phyloP scores from a whole-genome alignment of 2,888 invertebrate genomes.

The Lithophane socia region DNA sequence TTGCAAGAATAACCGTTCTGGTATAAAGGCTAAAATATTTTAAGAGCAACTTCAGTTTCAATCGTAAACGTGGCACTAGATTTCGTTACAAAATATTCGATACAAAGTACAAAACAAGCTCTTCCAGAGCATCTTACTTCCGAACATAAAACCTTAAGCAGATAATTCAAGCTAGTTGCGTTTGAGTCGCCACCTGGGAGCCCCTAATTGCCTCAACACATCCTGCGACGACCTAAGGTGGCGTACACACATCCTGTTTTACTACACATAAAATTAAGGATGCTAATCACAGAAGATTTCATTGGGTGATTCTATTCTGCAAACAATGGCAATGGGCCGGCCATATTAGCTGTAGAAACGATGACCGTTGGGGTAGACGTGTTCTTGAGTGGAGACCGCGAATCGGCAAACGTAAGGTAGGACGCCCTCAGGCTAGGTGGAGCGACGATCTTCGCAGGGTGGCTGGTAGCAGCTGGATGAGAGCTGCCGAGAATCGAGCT shows the following conservation, averaged over 20 bases:
- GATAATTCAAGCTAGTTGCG: constrained; percentile 85
- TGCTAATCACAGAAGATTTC: constrained; percentile 67
- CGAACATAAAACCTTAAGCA: constrained; percentile 80
- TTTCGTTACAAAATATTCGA: background rate
- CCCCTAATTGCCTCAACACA: constrained; percentile 83
- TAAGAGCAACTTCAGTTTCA: background rate
- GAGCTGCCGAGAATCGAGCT: no score
- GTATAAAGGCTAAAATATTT: background rate
- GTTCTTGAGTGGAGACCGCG: no score
- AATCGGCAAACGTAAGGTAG: no score
- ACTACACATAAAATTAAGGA: constrained; percentile 73
- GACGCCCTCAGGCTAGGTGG: no score
- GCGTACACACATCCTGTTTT: constrained; percentile 68
- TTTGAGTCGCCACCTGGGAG: constrained; percentile 85
- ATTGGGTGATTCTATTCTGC: constrained; percentile 44
- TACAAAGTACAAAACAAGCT: constrained; percentile 22
- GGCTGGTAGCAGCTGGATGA: no score
- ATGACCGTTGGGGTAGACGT: no score
- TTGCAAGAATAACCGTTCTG: background rate
- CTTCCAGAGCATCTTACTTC: constrained; percentile 68
- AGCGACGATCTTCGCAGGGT: no score
- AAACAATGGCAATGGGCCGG: no score
- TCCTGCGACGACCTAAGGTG: constrained; percentile 68
- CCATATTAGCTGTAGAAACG: no score
- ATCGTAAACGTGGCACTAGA: background rate